Conservation (phyloP, 1,140 invertebrate genomes). For the Acromyrmex echinatior region DNA sequence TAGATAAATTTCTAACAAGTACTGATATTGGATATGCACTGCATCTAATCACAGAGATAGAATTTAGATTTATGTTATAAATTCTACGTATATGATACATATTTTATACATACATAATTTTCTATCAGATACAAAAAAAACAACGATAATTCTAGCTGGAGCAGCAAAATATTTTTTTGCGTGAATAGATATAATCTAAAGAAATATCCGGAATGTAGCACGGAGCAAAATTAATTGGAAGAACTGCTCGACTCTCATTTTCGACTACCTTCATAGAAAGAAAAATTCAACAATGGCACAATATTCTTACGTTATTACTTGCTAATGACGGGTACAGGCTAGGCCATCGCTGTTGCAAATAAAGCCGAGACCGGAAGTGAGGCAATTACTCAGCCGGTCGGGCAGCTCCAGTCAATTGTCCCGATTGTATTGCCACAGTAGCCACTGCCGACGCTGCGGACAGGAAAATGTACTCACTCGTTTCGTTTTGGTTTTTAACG, state of each 20-base stretch:
- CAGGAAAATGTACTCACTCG: constrained; percentile 54
- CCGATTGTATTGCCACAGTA: constrained; percentile 66
- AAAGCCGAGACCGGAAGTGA: constrained; percentile 78
- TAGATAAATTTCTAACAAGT: no score
- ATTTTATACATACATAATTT: no score
- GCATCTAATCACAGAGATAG: no score
- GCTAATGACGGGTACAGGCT: constrained; percentile 33
- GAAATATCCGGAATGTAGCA: not conserved
- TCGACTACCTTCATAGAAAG: not conserved
- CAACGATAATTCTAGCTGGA: no score
- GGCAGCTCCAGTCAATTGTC: constrained; percentile 69
- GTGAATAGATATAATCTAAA: not conserved
- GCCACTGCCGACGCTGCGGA: constrained; percentile 31
- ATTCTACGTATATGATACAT: no score
- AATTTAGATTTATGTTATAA: no score
- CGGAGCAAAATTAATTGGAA: not conserved
- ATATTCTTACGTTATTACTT: constrained; percentile 44
- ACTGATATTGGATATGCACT: no score
- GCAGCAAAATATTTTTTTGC: no score
- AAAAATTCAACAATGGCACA: constrained; percentile 12
- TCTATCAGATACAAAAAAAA: no score
- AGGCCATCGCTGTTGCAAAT: constrained; percentile 47
- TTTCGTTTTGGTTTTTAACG: constrained; percentile 39
- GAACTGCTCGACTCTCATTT: not conserved
- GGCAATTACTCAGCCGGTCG: constrained; percentile 77